Conservation (phyloP, 2,797 vertebrate species). For the Protonibea diacanthus region DNA sequence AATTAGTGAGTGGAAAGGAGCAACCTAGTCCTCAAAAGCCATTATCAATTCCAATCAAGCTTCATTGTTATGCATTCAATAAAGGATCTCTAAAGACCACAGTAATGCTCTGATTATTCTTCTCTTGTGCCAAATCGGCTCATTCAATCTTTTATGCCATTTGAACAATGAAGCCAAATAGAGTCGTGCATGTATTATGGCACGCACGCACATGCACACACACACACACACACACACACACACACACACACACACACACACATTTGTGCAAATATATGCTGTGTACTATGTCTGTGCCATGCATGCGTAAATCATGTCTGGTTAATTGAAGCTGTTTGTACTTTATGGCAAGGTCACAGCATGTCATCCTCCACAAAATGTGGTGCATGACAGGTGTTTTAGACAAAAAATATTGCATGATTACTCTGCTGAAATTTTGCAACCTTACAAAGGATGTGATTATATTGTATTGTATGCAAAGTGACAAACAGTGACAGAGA, state of each 20-base stretch:
- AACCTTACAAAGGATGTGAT: conserved; percentile 47
- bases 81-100: conserved; percentile 78
- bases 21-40: conserved; percentile 76
- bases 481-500: conserved; percentile 51
- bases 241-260: neutral
- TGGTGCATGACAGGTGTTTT: neutral
- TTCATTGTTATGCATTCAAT: conserved; percentile 86
- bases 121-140: conserved; percentile 78
- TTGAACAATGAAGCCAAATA: conserved; percentile 68
- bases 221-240: no score
- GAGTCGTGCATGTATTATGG: conserved; percentile 30
- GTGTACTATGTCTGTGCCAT: neutral
- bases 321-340: neutral
- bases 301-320: neutral
- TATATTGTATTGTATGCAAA: conserved; percentile 41
- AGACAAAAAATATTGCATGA: conserved; percentile 9
- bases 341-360: conserved; percentile 8
- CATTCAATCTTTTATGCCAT: conserved; percentile 76
- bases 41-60: conserved; percentile 87
- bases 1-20: conserved; percentile 80
- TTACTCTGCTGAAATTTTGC: conserved; percentile 27
- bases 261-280: neutral
- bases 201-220: neutral
- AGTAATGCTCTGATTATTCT: conserved; percentile 82
- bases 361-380: neutral